Base-by-base conservation (phyloP, 2,888 invertebrate genomes). In the Sipha maydis region DNA sequence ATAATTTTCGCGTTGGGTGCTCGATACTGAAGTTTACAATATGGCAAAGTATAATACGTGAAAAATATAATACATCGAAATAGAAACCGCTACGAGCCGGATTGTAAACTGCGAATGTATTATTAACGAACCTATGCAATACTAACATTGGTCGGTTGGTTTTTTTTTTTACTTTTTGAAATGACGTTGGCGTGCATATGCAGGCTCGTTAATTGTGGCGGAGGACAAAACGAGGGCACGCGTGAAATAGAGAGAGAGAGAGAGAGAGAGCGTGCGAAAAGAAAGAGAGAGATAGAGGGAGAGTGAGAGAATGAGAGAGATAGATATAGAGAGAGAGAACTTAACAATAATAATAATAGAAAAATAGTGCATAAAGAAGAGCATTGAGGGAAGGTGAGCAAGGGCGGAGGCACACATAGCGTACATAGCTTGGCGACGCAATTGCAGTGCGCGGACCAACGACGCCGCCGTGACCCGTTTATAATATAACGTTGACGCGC, bases 381-480 rank as follows among this genome's bases (percentile, higher is more conserved):
- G 79, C 48, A n/a, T 38, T 19, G 61, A 34, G 19, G 41, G 41
- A 69, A 0, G 19, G 11, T 25, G 77, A 3, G 78, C 19, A 56
- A n/a, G 9, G 71, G 48, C 61, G 71, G 69, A n/a, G 48, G 31
- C n/a, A n/a, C 28, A 17, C 69, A 25, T 67, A 69, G 75, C 77
- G 76, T n/a, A 75, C 76, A 76, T 85, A 25, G 85, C 41, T 85
- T 77, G 85, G 85, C 78, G 85, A 71, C 54, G 69, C n/a, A 38
- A 28, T 31, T 54, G 80, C 80, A 28, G 71, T 17, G n/a, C 76
- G 56, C 84, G 75, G 75, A 31, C 67, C 41, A 34, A 82, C 80
- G 69, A 82, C 31, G 73, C 17, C 73, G 31, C 80, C 85, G 34
- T 85, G 85, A 78, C 85, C 85, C 85, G 85, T 85, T 69, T 67